A percentile compares a stretch with the other conserved stretches of the same genome.
Evolutionary conservation across 1,140 invertebrate genomes (phyloP).

Genomic region (Halotydeus destructor): DNA sequence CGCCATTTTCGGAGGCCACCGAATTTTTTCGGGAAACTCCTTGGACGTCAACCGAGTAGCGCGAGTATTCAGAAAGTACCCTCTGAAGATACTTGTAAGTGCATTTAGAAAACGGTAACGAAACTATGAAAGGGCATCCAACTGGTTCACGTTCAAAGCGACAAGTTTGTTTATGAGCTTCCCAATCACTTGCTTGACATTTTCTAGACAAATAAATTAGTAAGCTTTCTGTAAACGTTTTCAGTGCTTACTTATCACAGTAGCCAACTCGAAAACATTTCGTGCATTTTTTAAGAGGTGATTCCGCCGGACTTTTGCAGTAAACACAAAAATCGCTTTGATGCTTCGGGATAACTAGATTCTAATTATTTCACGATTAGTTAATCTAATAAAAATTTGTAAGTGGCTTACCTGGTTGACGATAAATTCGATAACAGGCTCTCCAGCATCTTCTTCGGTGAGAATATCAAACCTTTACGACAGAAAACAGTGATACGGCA

Average conservation of each 20-base stretch:
- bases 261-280: constrained; percentile 28
- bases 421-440: constrained; percentile 25
- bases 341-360: constrained; percentile 3
- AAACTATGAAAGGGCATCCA: constrained; percentile 30
- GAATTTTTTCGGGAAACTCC: not conserved
- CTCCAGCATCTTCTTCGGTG: constrained; percentile 22
- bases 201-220: constrained; percentile 17
- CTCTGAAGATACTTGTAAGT: constrained; percentile 26
- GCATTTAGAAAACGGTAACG: constrained; percentile 26
- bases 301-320: constrained; percentile 18
- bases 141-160: constrained; percentile 25
- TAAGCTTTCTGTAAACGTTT: constrained; percentile 8
- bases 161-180: constrained; percentile 23
- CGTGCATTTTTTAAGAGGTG: constrained; percentile 25
- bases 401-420: constrained; percentile 22
- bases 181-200: constrained; percentile 29
- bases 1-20: not conserved
- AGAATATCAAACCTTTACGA: constrained; percentile 24
- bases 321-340: constrained; percentile 25
- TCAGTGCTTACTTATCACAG: constrained; percentile 29
- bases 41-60: constrained; percentile 17
- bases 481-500: constrained; percentile 2
- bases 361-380: not conserved
- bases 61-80: constrained; percentile 28
- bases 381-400: constrained; percentile 1